Evolutionary conservation across 2,888 invertebrate species (phyloP).

Genomic region (Amphipyra tragopoginis): DNA sequence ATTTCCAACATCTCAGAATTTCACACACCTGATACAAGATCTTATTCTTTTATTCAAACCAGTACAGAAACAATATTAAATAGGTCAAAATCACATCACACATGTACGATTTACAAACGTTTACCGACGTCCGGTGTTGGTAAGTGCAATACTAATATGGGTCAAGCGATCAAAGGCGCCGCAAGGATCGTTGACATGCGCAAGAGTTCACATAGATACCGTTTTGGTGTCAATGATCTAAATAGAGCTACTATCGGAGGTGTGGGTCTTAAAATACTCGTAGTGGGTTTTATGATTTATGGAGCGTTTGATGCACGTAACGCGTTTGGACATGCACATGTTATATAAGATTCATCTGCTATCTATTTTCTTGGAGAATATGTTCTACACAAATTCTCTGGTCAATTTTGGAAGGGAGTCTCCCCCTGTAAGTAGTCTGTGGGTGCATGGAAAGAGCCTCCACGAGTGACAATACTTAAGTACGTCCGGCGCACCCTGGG

Average conservation of each 20-base stretch:
- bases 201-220: conserved; percentile 62
- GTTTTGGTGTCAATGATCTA: conserved; percentile 71
- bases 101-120: conserved; percentile 62
- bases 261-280: conserved; percentile 27
- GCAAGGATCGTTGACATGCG: conserved; percentile 72
- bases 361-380: too few relatives aligned
- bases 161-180: conserved; percentile 80
- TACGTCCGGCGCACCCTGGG: too few relatives aligned
- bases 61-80: conserved; percentile 37
- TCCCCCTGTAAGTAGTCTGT: too few relatives aligned
- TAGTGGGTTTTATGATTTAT: conserved; percentile 35
- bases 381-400: too few relatives aligned
- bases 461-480: too few relatives aligned
- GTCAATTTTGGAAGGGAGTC: too few relatives aligned
- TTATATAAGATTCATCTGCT: not conserved
- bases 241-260: conserved; percentile 29
- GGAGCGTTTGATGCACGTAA: conserved; percentile 26
- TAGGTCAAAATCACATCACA: conserved; percentile 60
- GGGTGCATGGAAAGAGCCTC: too few relatives aligned
- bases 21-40: not conserved
- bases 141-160: conserved; percentile 71
- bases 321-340: not conserved
- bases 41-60: not conserved
- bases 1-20: not conserved
- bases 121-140: conserved; percentile 69